phyloP scores from a whole-genome alignment of 2,113 vertebrate species.

The Hypomesus transpacificus region DNA sequence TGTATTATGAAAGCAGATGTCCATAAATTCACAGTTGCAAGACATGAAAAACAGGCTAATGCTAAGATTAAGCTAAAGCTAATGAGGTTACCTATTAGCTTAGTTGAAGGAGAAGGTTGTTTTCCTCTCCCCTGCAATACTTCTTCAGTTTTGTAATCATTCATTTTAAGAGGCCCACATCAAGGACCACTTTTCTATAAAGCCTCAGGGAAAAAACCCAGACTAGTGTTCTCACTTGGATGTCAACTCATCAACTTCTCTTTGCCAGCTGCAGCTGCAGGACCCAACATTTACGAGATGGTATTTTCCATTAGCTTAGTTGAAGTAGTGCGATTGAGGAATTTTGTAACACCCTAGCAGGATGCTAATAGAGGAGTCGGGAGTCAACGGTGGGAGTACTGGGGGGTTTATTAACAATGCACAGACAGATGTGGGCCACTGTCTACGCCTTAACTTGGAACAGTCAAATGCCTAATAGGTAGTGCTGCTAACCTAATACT shows the following conservation, averaged over 20 bases:
- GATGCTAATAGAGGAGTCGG: too few species aligned
- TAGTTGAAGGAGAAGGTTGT: neutral
- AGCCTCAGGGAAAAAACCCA: conserved; percentile 40
- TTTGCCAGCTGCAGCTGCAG: conserved; percentile 26
- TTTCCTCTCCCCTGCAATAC: neutral
- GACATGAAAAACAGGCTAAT: neutral
- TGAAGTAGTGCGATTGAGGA: neutral
- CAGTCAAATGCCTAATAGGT: too few species aligned
- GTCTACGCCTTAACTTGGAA: too few species aligned
- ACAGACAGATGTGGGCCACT: too few species aligned
- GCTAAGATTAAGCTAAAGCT: too few species aligned
- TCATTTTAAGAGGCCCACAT: conserved; percentile 11
- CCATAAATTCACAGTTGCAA: neutral
- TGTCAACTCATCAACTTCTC: conserved; percentile 21
- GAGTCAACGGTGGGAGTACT: too few species aligned
- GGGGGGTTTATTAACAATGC: too few species aligned
- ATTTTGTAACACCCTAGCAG: neutral
- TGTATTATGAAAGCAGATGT: too few species aligned
- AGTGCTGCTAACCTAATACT: too few species aligned
- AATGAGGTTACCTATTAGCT: neutral
- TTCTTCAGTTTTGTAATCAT: conserved; percentile 8
- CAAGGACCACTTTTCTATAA: conserved; percentile 15
- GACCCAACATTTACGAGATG: conserved; percentile 25
- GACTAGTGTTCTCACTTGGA: conserved; percentile 22
- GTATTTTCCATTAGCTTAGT: neutral